Percentiles rank a stretch among this genome's conserved stretches.
phyloP scores from a whole-genome alignment of 1,140 invertebrate genomes.

The Phymorhynchus buccinoides region DNA sequence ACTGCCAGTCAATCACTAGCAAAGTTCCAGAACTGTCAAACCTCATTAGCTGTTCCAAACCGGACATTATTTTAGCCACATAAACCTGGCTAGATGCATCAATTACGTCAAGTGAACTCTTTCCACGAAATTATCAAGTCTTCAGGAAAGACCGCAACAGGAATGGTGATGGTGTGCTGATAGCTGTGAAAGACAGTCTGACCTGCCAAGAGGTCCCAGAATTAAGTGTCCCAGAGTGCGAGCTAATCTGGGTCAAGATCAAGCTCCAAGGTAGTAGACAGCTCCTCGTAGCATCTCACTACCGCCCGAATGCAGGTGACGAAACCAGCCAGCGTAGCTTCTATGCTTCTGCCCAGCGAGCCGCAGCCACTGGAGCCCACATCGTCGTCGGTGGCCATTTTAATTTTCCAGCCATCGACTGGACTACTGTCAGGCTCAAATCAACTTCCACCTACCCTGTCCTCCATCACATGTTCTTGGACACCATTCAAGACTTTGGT shows the following conservation, averaged over 20 bases:
- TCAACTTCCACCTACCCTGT: not conserved
- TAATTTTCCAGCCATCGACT: not conserved
- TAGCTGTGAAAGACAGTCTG: too few species aligned
- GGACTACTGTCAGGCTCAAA: not conserved
- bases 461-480: constrained; percentile 8
- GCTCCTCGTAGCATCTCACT: not conserved
- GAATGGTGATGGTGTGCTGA: too few species aligned
- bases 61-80: too few species aligned
- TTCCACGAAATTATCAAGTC: too few species aligned
- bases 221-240: not conserved
- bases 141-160: too few species aligned
- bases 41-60: too few species aligned
- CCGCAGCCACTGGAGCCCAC: not conserved
- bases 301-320: not conserved
- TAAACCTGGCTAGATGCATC: too few species aligned
- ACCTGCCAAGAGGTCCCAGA: not conserved
- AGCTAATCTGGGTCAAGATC: not conserved
- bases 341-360: not conserved
- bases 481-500: not conserved
- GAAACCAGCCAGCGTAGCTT: not conserved
- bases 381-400: not conserved
- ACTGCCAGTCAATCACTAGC: too few species aligned
- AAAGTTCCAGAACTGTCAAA: too few species aligned
- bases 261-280: not conserved
- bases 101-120: too few species aligned